phyloP scores from a whole-genome alignment of 2,888 invertebrate genomes.

The Metallyticus violacea region DNA sequence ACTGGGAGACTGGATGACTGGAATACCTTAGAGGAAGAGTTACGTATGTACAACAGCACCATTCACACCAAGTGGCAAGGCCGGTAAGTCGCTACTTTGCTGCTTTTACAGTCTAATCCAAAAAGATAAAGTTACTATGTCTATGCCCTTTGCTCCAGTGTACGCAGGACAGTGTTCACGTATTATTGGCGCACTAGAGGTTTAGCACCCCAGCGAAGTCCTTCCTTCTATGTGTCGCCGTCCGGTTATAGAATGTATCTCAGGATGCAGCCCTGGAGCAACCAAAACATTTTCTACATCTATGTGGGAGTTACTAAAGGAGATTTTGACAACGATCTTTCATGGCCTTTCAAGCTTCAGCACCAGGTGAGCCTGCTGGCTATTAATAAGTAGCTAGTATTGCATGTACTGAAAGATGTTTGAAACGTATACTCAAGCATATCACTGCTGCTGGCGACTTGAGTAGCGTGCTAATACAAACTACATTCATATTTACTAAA shows the following conservation, averaged over 20 bases:
- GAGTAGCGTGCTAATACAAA: no score
- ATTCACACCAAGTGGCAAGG: constrained; percentile 39
- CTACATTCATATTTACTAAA: no score
- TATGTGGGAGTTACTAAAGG: constrained; percentile 47
- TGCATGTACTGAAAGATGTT: no score
- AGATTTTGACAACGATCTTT: constrained; percentile 41
- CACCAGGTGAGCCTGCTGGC: constrained; percentile 42
- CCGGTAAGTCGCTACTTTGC: background rate
- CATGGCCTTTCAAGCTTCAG: constrained; percentile 47
- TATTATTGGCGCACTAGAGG: constrained; percentile 46
- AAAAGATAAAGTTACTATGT: no score
- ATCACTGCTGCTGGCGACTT: no score
- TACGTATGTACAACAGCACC: constrained; percentile 41
- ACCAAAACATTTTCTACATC: constrained; percentile 44
- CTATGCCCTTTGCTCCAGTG: background rate
- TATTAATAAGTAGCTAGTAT: no score
- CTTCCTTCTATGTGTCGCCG: constrained; percentile 45
- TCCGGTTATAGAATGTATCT: constrained; percentile 45
- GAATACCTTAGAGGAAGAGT: constrained; percentile 34
- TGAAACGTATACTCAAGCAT: no score
- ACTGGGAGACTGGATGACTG: background rate
- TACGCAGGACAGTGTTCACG: constrained; percentile 38
- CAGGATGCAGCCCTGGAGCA: constrained; percentile 44
- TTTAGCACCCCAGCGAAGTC: constrained; percentile 45
- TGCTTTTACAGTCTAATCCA: no score